phyloP scores from a whole-genome alignment of 2,113 vertebrate species.

The Conger conger region DNA sequence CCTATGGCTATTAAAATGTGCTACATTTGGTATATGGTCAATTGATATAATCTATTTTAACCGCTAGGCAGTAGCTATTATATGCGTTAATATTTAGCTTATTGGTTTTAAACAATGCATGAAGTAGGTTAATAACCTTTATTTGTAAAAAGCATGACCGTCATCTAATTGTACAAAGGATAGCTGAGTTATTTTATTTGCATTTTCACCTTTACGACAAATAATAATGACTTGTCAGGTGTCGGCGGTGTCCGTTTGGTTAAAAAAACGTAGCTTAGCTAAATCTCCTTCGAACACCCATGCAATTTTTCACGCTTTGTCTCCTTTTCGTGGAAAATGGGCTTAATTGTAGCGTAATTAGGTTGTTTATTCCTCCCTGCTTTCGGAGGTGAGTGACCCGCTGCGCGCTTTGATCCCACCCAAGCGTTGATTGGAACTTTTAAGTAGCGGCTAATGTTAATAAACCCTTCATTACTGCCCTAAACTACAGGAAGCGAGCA shows the following conservation, averaged over 20 bases:
- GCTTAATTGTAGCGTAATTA: conserved; percentile 61
- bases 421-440: conserved; percentile 34
- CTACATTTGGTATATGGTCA: too few species aligned
- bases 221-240: conserved; percentile 37
- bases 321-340: conserved; percentile 38
- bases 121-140: neutral
- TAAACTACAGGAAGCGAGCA: conserved; percentile 43
- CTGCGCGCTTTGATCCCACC: conserved; percentile 57
- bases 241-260: conserved; percentile 57
- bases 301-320: conserved; percentile 54
- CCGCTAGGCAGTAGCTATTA: neutral
- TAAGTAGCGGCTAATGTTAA: conserved; percentile 43
- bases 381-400: conserved; percentile 20
- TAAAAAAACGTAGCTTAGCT: conserved; percentile 8
- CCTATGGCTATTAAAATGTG: too few species aligned
- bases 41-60: too few species aligned
- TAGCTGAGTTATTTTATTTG: conserved; percentile 5
- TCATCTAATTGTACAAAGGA: neutral
- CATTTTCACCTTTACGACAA: conserved; percentile 32
- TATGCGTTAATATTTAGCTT: neutral
- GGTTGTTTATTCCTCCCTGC: conserved; percentile 45
- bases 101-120: neutral
- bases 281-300: conserved; percentile 43
- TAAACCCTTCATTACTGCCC: conserved; percentile 32
- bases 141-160: neutral